A percentile compares a stretch with the other conserved stretches of the same genome.
Evolutionary conservation across 2,113 vertebrate genomes (phyloP).

Genomic region (Rana temporaria): DNA sequence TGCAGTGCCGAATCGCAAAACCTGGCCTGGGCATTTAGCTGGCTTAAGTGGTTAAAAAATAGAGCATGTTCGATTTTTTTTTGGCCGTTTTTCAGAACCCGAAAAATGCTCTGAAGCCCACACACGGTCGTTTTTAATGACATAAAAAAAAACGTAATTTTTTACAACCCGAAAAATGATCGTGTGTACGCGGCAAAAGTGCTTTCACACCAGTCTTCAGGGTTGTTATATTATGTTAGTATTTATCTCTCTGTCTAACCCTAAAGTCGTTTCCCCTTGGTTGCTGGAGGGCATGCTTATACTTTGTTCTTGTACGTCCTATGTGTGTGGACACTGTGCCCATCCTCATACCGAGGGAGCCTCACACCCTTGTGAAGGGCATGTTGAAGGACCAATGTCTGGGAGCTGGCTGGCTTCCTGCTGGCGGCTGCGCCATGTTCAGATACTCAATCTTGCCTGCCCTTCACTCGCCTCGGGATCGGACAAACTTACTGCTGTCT

Average conservation of each 20-base stretch:
- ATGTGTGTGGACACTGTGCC: not conserved
- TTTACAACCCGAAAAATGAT: too few relatives aligned
- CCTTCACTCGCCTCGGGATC: constrained; percentile 26
- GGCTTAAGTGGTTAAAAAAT: too few relatives aligned
- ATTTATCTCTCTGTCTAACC: not conserved
- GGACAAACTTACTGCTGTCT: constrained; percentile 19
- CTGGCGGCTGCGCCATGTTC: constrained; percentile 27
- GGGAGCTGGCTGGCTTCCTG: constrained; percentile 33
- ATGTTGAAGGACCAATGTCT: constrained; percentile 23
- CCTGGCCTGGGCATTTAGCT: too few relatives aligned
- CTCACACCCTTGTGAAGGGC: constrained; percentile 35
- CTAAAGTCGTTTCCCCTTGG: too few relatives aligned
- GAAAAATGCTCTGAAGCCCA: too few relatives aligned
- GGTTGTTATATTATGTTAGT: not conserved
- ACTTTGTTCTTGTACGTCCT: not conserved
- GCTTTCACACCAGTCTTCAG: not conserved
- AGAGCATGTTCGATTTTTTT: too few relatives aligned
- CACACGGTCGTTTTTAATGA: too few relatives aligned
- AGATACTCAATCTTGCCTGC: constrained; percentile 43
- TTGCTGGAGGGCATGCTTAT: not conserved
- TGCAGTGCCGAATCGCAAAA: too few relatives aligned
- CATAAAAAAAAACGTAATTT: too few relatives aligned
- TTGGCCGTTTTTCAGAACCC: too few relatives aligned
- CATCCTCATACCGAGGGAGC: constrained; percentile 7
- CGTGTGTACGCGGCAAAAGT: too few relatives aligned